Percentiles rank a stretch among this genome's conserved stretches.
Evolutionary conservation across 2,797 vertebrate genomes (phyloP).

Genomic region (Alectoris magna): DNA sequence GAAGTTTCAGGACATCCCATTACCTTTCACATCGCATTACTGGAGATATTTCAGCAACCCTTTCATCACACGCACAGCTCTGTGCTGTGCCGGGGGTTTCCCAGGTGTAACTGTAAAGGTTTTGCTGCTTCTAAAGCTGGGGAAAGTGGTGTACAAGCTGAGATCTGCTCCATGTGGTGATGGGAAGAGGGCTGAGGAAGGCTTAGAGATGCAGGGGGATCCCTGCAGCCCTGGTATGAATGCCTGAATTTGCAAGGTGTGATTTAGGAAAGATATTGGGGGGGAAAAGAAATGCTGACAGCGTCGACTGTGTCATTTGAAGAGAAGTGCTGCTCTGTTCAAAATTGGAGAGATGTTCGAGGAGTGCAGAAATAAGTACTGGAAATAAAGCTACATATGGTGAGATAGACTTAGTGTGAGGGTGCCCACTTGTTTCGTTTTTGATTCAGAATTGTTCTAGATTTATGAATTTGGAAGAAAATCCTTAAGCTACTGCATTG

Average conservation of each 20-base stretch:
- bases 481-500: not conserved
- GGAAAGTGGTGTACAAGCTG: not conserved
- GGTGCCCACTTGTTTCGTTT: not conserved
- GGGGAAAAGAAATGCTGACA: not conserved
- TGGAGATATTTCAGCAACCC: not conserved
- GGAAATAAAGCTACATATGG: not conserved
- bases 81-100: not conserved
- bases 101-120: not conserved
- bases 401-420: not conserved
- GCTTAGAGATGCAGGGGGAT: not conserved
- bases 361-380: not conserved
- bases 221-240: not conserved
- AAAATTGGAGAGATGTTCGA: not conserved
- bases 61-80: rapidly evolving
- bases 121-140: not conserved
- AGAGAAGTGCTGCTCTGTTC: not conserved
- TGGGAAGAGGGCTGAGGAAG: not conserved
- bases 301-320: not conserved
- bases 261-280: not conserved
- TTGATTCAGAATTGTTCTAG: not conserved
- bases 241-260: not conserved
- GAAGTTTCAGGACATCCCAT: not conserved
- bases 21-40: rapidly evolving
- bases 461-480: not conserved
- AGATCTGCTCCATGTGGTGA: not conserved